Base-by-base conservation (phyloP, 2,888 invertebrate species). In the Bombylius discolor region DNA sequence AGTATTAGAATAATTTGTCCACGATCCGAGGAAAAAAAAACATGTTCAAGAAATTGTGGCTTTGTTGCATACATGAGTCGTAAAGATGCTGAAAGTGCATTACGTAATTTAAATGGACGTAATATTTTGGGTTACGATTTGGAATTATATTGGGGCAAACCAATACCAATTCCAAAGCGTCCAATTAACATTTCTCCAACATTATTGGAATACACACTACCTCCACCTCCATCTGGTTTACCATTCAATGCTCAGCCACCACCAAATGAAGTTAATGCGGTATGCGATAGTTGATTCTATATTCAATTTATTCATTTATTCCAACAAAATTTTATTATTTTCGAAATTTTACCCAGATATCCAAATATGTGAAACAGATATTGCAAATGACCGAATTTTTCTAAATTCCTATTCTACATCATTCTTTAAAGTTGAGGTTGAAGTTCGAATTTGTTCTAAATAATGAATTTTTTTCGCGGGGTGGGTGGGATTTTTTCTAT, bases 1-100 rank as follows among this genome's bases (percentile, higher is more conserved):
- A 97, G 96, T 70, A 95, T 99, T 60, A 99, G 99, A 81, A 97
- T 99, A 62, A 97, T 99, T 95, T 99, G 98, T 95, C 99, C 99
- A 13, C 81, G 98, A 32, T 93, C 94, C 0, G 98, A 99, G 64
- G 98, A 99, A 74, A 98, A 99, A 75, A 90, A 94, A 74, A 87
- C 91, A 8, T 79, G 97, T 51, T 94, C 94, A 5, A 81, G 96
- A 57, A 96, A 98, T 76, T 98, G 98, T 74, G 99, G 99, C 13
- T 99, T 99, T 77, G 98, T 99, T 5, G 99, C 99, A 0, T 99
- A 90, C 72, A 99, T 99, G 99, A 92, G 90, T 65, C 80, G 98
- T 12, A 91, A 87, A 72, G 98, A 98, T 76, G 97, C 94, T 0
- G 97, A 98, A 73, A 76, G 96, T 49, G 96, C 96, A 0, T 76